These are phyloP conservation scores for Philhelius pedissequus DNA, from an alignment of 2,888 invertebrate genomes.

Conservation along the genomic window DNA sequence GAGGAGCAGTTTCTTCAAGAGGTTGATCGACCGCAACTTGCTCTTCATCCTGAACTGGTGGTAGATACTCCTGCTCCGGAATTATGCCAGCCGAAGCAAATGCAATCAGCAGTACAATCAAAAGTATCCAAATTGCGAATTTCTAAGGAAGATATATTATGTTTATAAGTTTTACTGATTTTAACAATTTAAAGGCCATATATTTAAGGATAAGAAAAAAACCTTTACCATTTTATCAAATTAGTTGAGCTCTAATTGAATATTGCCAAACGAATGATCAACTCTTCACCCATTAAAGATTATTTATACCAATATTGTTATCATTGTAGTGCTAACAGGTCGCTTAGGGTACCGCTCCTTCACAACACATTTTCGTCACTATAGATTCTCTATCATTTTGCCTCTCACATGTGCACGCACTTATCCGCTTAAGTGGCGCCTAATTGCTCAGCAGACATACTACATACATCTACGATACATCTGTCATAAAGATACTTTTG, in stretches of 20 bases:
- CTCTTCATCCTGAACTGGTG: constrained; percentile 32
- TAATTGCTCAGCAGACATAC: constrained; percentile 33
- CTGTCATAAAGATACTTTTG: constrained; percentile 18
- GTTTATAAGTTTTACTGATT: too few species aligned
- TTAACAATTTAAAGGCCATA: not conserved
- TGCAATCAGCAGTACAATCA: constrained; percentile 34
- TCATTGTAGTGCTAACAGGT: constrained; percentile 9
- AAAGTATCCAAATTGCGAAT: constrained; percentile 49
- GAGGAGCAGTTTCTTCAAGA: constrained; percentile 36
- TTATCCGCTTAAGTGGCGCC: constrained; percentile 56
- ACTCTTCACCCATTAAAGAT: constrained; percentile 22
- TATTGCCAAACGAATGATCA: constrained; percentile 51
- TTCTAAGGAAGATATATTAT: constrained; percentile 47
- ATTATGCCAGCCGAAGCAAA: constrained; percentile 37
- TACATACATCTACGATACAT: not conserved
- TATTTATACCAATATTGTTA: constrained; percentile 60
- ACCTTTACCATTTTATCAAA: constrained; percentile 56
- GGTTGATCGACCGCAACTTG: constrained; percentile 28
- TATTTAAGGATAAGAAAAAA: too few species aligned
- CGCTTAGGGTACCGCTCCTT: constrained; percentile 34
- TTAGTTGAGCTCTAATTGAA: constrained; percentile 51
- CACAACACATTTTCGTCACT: not conserved
- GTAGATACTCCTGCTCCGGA: constrained; percentile 42
- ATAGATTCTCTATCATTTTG: not conserved
- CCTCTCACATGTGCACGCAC: constrained; percentile 38